Evolutionary conservation across 1,140 invertebrate genomes (phyloP).

Genomic region (Spodoptera litura): DNA sequence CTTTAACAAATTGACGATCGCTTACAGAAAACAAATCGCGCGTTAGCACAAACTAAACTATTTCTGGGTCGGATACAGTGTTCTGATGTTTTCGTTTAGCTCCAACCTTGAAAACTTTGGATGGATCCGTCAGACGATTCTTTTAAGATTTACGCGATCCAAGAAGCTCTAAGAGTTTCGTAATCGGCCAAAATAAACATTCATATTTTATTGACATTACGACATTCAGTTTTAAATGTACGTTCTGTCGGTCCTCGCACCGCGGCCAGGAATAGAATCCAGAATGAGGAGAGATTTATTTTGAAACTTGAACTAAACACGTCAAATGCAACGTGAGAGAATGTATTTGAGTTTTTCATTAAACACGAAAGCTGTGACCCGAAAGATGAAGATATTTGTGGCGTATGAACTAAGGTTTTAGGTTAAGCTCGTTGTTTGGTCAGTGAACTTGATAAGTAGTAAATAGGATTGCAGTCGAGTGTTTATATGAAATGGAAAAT

Average conservation of each 20-base stretch:
- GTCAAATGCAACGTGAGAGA: conserved; percentile 57
- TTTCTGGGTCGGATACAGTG: conserved; percentile 75
- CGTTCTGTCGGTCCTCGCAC: conserved; percentile 60
- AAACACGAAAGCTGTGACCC: conserved; percentile 14
- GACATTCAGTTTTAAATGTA: conserved; percentile 73
- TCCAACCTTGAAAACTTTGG: conserved; percentile 72
- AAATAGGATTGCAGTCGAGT: conserved; percentile 54
- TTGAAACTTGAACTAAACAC: conserved; percentile 71
- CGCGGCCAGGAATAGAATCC: conserved; percentile 74
- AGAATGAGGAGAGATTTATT: conserved; percentile 76
- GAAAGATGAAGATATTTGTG: conserved; percentile 17
- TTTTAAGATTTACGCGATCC: conserved; percentile 76
- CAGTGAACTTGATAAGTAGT: conserved; percentile 58
- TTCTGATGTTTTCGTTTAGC: conserved; percentile 69
- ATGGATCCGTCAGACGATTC: conserved; percentile 72
- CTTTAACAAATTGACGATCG: conserved; percentile 60
- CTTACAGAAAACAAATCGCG: conserved; percentile 62
- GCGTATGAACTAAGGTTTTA: conserved; percentile 6
- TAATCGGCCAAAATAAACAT: conserved; percentile 83
- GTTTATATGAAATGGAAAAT: conserved; percentile 57
- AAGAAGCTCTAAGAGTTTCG: conserved; percentile 75
- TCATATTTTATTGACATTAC: conserved; percentile 84
- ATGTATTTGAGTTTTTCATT: conserved; percentile 53
- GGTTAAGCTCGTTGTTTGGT: conserved; percentile 53
- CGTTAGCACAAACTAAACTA: conserved; percentile 59